These are phyloP conservation scores for Actinernus sp. DNA, from an alignment of 92 coral and sea anemone genomes.

Conservation along the genomic window DNA sequence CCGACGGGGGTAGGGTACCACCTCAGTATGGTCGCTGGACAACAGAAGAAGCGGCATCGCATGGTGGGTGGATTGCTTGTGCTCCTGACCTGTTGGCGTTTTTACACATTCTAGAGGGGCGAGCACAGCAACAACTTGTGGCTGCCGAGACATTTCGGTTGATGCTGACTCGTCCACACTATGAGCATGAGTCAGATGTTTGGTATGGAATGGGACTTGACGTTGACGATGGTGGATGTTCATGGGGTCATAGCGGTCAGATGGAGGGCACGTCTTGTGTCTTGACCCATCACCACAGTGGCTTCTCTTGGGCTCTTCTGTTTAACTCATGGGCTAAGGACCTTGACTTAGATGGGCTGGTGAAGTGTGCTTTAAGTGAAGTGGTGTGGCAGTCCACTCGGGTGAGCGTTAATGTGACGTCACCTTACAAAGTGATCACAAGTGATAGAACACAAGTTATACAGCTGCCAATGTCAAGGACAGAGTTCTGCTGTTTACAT, in stretches of 20 bases:
- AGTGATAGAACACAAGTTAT: slow-evolving; percentile 14
- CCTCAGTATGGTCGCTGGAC: slow-evolving; percentile 58
- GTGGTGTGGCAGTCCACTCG: neutral
- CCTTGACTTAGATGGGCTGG: slow-evolving; percentile 32
- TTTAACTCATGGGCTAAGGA: slow-evolving; percentile 52
- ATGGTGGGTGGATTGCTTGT: slow-evolving; percentile 43
- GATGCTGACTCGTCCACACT: slow-evolving; percentile 31
- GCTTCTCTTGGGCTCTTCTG: slow-evolving; percentile 43
- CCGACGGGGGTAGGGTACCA: slow-evolving; percentile 38
- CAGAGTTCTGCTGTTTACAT: slow-evolving; percentile 11
- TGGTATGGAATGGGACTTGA: slow-evolving; percentile 54
- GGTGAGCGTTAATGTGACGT: too few relatives aligned
- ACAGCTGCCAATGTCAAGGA: slow-evolving; percentile 3
- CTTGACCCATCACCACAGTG: slow-evolving; percentile 26
- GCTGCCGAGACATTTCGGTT: slow-evolving; percentile 15
- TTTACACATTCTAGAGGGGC: slow-evolving; percentile 7
- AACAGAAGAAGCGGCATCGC: slow-evolving; percentile 39
- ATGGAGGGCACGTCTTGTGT: slow-evolving; percentile 55
- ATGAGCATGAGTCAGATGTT: slow-evolving; percentile 11
- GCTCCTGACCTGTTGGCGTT: slow-evolving; percentile 22
- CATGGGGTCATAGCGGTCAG: slow-evolving; percentile 54
- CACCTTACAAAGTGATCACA: neutral
- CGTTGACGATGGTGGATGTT: slow-evolving; percentile 19
- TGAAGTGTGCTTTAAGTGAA: slow-evolving; percentile 22
- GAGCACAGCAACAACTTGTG: slow-evolving; percentile 2